These are phyloP conservation scores for Spodoptera exigua DNA, from an alignment of 2,888 invertebrate species.

Conservation along the genomic window DNA sequence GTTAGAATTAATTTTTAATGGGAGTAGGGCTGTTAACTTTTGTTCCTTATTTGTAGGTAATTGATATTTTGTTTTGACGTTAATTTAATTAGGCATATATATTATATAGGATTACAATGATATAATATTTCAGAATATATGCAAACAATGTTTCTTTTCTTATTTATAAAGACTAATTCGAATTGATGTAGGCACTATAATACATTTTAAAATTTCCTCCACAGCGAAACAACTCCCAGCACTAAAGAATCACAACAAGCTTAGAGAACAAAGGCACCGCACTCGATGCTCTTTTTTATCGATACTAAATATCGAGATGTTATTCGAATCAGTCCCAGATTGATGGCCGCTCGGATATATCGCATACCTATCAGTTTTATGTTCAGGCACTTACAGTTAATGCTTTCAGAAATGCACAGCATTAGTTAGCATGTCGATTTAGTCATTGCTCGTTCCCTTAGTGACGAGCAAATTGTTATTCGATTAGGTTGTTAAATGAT, in stretches of 20 bases:
- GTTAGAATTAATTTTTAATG: constrained; percentile 38
- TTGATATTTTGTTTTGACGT: constrained; percentile 2
- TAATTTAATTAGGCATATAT: not conserved
- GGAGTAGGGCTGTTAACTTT: constrained; percentile 21
- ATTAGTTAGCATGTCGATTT: constrained; percentile 77
- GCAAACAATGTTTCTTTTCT: too few species aligned
- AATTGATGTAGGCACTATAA: too few species aligned
- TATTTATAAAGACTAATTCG: too few species aligned
- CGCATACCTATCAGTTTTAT: constrained; percentile 87
- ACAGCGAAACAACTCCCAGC: constrained; percentile 14
- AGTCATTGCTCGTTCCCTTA: constrained; percentile 64
- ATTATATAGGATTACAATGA: too few species aligned
- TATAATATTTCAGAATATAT: too few species aligned
- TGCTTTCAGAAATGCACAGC: constrained; percentile 82
- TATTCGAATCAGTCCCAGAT: constrained; percentile 66
- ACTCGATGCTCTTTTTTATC: constrained; percentile 63
- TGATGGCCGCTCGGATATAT: constrained; percentile 81
- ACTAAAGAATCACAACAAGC: constrained; percentile 48
- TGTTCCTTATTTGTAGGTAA: constrained; percentile 26
- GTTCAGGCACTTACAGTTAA: constrained; percentile 84
- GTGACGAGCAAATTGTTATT: constrained; percentile 74
- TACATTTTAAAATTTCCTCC: constrained; percentile 2
- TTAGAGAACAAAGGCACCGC: constrained; percentile 62
- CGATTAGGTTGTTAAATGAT: constrained; percentile 66
- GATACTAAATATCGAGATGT: constrained; percentile 72